Evolutionary conservation across 2,888 invertebrate genomes (phyloP), one percentile per base, ranked within the genome.

Genomic region (Allophyes oxyacanthae): DNA sequence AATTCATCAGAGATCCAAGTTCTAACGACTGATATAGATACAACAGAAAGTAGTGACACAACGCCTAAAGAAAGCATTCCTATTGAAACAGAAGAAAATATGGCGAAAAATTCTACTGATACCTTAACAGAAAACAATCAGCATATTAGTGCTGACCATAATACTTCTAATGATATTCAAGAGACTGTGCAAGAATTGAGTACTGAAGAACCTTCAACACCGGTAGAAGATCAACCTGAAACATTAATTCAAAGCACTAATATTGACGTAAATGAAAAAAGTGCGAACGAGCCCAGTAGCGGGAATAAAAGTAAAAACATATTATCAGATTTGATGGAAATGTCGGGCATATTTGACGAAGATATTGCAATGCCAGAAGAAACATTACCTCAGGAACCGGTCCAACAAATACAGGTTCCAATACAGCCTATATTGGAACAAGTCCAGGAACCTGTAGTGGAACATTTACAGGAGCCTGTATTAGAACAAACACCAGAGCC

Each of bases 321-420:
- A 66, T 62, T 94, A 28, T 92, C 92, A 0, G 92, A 93, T 76
- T 83, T 94, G 63, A 94, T 94, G 94, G 88, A 89, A 83, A 91
- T 94, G 91, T 93, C 93, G 8, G 94, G 94, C 8, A 94, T 94
- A 73, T 85, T 86, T 9, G 77, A 84, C 50, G 91, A 91, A 62
- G 92, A 93, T 52, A 63, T 78, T 4, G 59, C 60, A 20, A 41
- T 56, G n/a, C 14, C 44, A 44, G 53, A 37, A 38, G 54, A 48
- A 6, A 6, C 36, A 7, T n/a, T 15, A 10, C 25, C 37, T 3
- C 9, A 7, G 8, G 40, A 20, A 37, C 5, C 20, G 0, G 10
- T 28, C 6, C 28, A 13, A 11, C 20, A 20, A 20, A 4, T 20
- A 20, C 20, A 20, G 20, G 20, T 20, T 20, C 20, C 20, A 20